Base-by-base conservation (phyloP, 2,888 invertebrate genomes). In the Rambutsinella grinnellia region DNA sequence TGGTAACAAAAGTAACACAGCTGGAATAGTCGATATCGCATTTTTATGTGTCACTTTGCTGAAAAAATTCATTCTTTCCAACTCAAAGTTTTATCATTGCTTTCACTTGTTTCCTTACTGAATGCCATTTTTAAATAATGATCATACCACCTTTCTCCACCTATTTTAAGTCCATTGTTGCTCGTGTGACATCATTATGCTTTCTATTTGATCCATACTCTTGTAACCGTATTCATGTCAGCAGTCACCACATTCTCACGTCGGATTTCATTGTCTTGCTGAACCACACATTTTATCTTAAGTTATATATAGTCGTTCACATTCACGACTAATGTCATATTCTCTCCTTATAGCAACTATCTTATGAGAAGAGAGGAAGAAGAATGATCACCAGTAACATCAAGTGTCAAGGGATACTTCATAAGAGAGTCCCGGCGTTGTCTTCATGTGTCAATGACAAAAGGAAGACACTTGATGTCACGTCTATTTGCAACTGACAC, bases 331-430 rank as follows among this genome's bases (percentile, higher is more conserved):
- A n/a, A n/a, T n/a, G n/a, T n/a, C n/a, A n/a, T n/a, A n/a, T n/a
- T n/a, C n/a, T n/a, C n/a, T n/a, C n/a, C n/a, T n/a, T n/a, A n/a
- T n/a, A n/a, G n/a, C n/a, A n/a, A n/a, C n/a, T n/a, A n/a, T n/a
- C n/a, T n/a, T n/a, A n/a, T n/a, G n/a, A n/a, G n/a, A 17, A 49
- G n/a, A 17, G n/a, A 17, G 44, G 44, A 44, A 17, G n/a, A 49
- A 5, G 19, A 17, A 49, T 8, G 23, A 57, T 15, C 53, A 21
- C 28, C 56, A 24, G 54, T 27, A 24, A 27, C 49, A 10, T n/a
- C 23, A 23, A 58, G 65, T 66, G 72, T 74, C 66, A 74, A 60
- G 72, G 72, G 66, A 74, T 58, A 74, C 72, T 74, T 74, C 66
- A 74, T 74, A 74, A 66, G 44, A 53, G 51, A 36, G 53, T 49